Conservation (phyloP, 1,140 invertebrate genomes). For the Drosophila bocqueti region DNA sequence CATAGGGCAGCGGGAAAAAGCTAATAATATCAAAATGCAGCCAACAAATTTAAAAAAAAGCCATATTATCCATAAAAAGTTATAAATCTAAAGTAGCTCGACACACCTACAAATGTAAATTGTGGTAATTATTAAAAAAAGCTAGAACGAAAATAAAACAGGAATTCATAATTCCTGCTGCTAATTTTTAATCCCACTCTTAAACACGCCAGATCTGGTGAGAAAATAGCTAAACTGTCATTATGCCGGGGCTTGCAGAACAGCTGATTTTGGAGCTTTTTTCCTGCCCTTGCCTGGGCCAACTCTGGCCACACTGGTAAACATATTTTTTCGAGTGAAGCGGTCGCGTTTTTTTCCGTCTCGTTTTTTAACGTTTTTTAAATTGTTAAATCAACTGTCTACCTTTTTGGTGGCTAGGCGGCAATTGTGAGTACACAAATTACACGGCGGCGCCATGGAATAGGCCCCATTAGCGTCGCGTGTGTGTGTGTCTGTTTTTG, state of each 20-base stretch:
- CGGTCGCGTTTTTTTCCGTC: conserved; percentile 20
- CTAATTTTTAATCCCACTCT: no score
- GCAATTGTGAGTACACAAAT: background rate
- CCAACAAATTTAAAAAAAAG: no score
- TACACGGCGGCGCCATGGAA: background rate
- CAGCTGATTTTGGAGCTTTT: background rate
- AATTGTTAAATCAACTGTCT: conserved; percentile 17
- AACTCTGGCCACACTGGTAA: conserved; percentile 12
- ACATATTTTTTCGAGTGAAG: conserved; percentile 12
- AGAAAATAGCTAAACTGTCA: background rate
- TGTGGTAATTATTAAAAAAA: no score
- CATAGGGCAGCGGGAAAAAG: no score
- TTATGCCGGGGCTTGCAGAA: no score
- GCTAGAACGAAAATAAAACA: no score
- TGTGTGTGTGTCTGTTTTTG: background rate
- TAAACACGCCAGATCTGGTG: background rate
- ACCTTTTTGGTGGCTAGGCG: conserved; percentile 1
- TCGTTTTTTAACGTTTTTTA: conserved; percentile 16
- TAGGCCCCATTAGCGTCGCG: background rate
- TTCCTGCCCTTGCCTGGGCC: background rate
- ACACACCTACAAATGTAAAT: no score
- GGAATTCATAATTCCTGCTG: no score
- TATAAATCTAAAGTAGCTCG: no score
- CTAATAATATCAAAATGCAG: no score
- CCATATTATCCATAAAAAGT: no score